Percentiles rank a stretch among this genome's conserved stretches.
Evolutionary conservation across 2,797 vertebrate genomes (phyloP).

Genomic region (Onychomys leucogaster): DNA sequence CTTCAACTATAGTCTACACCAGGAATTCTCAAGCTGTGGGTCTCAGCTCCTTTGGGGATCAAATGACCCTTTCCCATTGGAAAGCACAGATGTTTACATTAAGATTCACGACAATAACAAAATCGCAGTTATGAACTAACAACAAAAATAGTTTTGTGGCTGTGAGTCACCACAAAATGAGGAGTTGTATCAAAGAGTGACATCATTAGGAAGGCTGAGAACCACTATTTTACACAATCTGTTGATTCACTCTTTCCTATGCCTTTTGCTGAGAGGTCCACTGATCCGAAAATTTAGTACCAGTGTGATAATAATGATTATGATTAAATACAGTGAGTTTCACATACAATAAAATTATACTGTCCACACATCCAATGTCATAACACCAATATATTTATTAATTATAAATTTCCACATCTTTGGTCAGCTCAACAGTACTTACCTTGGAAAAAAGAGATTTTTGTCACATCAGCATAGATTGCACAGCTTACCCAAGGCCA

Average conservation of each 20-base stretch:
- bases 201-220: background rate
- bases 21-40: background rate
- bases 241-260: background rate
- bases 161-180: background rate
- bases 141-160: background rate
- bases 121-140: background rate
- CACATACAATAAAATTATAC: background rate
- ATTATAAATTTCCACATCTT: background rate
- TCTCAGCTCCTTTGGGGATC: background rate
- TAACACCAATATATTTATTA: background rate
- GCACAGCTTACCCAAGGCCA: background rate
- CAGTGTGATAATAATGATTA: background rate
- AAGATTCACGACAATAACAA: background rate
- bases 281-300: background rate
- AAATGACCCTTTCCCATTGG: background rate
- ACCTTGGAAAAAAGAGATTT: background rate
- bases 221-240: background rate
- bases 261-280: background rate
- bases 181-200: no score
- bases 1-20: background rate
- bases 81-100: background rate
- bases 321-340: background rate
- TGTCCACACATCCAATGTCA: background rate
- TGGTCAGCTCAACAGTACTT: background rate
- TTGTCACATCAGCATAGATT: background rate